Evolutionary conservation across 1,140 invertebrate species (phyloP), one percentile per base, ranked within the genome.

Genomic region (Choristoneura fumiferana): DNA sequence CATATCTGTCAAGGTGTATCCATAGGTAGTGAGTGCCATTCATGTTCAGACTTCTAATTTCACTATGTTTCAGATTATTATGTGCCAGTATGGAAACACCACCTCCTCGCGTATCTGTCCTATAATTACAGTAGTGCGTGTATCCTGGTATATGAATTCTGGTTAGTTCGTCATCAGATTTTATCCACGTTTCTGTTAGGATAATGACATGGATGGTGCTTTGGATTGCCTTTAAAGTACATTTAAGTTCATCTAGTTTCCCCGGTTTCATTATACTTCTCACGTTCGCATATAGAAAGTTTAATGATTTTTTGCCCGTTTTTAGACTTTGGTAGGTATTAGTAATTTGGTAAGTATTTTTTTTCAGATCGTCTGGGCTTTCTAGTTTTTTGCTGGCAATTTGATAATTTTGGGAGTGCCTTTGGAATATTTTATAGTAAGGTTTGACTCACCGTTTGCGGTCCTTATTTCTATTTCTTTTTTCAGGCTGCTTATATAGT

Each of bases 31-130:
- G 62, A 33, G 56, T 68, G n/a, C 60, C 56, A 15, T 63, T 36
- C 10, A 13, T 35, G 35, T 55, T 61, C 10, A 39, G 9, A 15
- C 65, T 55, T 37, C 58, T 36, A 8, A 60, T 58, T 10, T 60
- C 0, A 14, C 34, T 40, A 12, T 67, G 60, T 14, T 65, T 58
- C 37, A 71, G 29, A 9, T 55, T 58, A 18, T 64, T 39, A 29
- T 65, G 63, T 0, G 61, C 54, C 58, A 60, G 63, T 18, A 68
- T 68, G 1, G 65, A 72, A 1, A 72, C 62, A 15, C 69, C 69
- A 9, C 67, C 67, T 10, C 64, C 67, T 45, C 52, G 38, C 0
- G 0, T 15, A 0, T 35, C 52, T 34, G 10, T 14, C 53, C 54
- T 61, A 18, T 45, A 54, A 12, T 57, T 62, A 13, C 35, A 54